Percentiles rank a stretch among this genome's conserved stretches.
Conservation (phyloP, 2,888 invertebrate species). For the Idaea dimidiata region DNA sequence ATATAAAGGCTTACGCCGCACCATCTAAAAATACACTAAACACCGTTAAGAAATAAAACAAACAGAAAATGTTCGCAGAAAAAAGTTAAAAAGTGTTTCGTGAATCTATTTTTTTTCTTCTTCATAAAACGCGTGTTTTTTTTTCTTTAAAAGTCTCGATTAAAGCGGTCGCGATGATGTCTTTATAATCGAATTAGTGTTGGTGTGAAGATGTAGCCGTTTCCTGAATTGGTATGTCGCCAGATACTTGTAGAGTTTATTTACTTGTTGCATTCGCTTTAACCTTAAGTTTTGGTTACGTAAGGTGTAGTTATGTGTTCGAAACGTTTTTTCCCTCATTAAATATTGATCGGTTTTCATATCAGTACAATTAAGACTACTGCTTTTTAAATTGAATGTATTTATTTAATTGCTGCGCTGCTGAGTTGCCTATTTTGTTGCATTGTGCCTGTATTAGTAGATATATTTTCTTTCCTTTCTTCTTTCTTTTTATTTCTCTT, state of each 20-base stretch:
- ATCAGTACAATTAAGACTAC: background rate
- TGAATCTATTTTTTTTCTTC: background rate
- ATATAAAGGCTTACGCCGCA: slow-evolving; percentile 57
- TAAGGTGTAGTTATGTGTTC: slow-evolving; percentile 51
- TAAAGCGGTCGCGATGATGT: slow-evolving; percentile 38
- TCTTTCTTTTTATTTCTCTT: too few species aligned
- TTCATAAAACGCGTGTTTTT: slow-evolving; percentile 8
- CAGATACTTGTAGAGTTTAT: slow-evolving; percentile 45
- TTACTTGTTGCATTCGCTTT: slow-evolving; percentile 69
- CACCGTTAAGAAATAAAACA: slow-evolving; percentile 4
- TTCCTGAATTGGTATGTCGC: slow-evolving; percentile 43
- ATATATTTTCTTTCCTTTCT: too few species aligned
- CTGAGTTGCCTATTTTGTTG: background rate
- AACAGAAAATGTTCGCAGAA: background rate
- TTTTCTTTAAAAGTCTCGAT: slow-evolving; percentile 25
- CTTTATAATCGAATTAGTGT: slow-evolving; percentile 48
- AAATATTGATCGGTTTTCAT: background rate
- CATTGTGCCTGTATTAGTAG: too few species aligned
- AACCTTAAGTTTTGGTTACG: slow-evolving; percentile 50
- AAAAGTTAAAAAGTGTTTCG: background rate
- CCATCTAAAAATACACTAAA: slow-evolving; percentile 24
- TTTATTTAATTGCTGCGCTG: background rate
- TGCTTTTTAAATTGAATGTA: background rate
- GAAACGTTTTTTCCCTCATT: slow-evolving; percentile 13
- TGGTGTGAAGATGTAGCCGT: slow-evolving; percentile 59